Evolutionary conservation across 2,888 invertebrate species (phyloP).

Genomic region (Drosophila gaucha): DNA sequence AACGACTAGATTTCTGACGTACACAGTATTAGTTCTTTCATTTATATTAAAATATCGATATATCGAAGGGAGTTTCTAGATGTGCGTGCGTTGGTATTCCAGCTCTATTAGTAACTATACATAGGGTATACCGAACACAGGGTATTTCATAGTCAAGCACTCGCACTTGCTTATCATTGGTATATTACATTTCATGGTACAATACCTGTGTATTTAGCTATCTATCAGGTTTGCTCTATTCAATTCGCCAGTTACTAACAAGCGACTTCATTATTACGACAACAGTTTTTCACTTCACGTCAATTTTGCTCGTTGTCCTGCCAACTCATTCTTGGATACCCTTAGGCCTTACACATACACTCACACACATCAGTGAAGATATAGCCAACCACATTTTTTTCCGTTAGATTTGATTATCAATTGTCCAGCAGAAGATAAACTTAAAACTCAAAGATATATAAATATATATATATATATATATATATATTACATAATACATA

Average conservation of each 20-base stretch:
- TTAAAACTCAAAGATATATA: slow-evolving; percentile 18
- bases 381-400: slow-evolving; percentile 9
- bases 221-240: background rate
- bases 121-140: background rate
- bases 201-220: background rate
- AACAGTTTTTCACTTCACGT: background rate
- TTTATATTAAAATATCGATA: too few species aligned
- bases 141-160: background rate
- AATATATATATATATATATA: background rate
- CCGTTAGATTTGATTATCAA: slow-evolving; percentile 58
- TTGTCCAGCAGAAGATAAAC: slow-evolving; percentile 29
- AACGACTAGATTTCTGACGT: too few species aligned
- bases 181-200: background rate
- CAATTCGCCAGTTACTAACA: slow-evolving; percentile 13
- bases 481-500: background rate
- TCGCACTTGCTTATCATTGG: too few species aligned
- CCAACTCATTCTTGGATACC: slow-evolving; percentile 21
- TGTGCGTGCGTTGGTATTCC: too few species aligned
- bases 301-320: slow-evolving; percentile 39
- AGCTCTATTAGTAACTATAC: too few species aligned
- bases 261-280: slow-evolving; percentile 25
- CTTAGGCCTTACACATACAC: slow-evolving; percentile 18
- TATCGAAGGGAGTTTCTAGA: too few species aligned
- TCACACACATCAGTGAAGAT: slow-evolving; percentile 7
- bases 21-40: too few species aligned